Base-by-base conservation (phyloP, 2,797 vertebrate species). In the Gallinago solitaria region DNA sequence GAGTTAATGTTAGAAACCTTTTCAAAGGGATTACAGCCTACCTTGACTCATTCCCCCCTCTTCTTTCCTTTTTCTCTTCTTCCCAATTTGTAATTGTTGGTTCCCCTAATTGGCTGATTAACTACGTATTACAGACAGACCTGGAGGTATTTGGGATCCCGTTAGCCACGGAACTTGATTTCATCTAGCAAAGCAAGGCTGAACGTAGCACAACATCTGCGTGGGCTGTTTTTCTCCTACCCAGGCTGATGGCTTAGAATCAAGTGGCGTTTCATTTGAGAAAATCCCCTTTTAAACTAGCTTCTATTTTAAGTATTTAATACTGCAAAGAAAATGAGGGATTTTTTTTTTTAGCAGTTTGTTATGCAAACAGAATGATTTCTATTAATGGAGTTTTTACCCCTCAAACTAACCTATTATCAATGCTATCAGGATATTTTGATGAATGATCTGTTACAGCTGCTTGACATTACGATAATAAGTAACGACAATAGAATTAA, bases 91-190 rank as follows among this genome's bases (percentile, higher is more conserved):
- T 95, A 97, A 97, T 98, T 97, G 94, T 97, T 97, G 84, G 96
- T 92, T 91, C 76, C 83, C 83, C 73, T 98, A 98, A 98, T 95
- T 98, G 97, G 97, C 94, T 97, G 97, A 97, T 98, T 97, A 98
- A 96, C 90, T 95, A 71, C 95, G 97, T 97, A 90, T 90, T 93
- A 67, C 86, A 64, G 89, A 16, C 91, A 95, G 92, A 90, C 25
- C 80, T 80, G 87, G 92, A 96, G 96, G 89, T 90, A 96, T 80
- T 90, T 6, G 43, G 73, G 83, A 89, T 93, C 87, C 91, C 4
- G 57, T 93, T 82, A 95, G 61, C 70, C 21, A 30, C 0, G 2
- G 83, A 39, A 79, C 80, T 23, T 33, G 76, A 90, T 70, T 96
- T 95, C 60, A 87, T 56, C 86, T 32, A 43, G 83, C 48, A 6